phyloP scores from a whole-genome alignment of 2,888 invertebrate genomes.

The Zonitis immaculata region DNA sequence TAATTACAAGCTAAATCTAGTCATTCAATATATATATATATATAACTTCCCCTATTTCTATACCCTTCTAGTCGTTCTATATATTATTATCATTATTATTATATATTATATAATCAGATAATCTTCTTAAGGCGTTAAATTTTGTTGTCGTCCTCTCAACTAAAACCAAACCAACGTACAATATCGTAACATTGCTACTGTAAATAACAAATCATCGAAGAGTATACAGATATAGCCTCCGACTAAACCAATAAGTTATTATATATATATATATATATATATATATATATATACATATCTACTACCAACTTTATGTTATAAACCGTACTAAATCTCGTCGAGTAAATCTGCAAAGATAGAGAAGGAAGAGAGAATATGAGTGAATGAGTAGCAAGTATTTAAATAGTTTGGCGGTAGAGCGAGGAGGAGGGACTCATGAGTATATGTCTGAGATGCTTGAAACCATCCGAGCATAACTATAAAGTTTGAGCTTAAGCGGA shows the following conservation, averaged over 20 bases:
- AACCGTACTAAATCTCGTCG: slow-evolving; percentile 45
- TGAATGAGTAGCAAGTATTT: too few species aligned
- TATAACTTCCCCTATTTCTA: neutral
- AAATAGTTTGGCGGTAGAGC: too few species aligned
- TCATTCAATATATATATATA: slow-evolving; percentile 3
- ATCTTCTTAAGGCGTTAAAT: slow-evolving; percentile 32
- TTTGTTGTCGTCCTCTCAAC: slow-evolving; percentile 23
- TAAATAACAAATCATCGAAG: slow-evolving; percentile 43
- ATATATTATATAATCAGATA: too few species aligned
- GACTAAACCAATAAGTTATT: slow-evolving; percentile 46
- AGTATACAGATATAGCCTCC: slow-evolving; percentile 43
- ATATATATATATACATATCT: slow-evolving; percentile 26
- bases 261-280: too few species aligned
- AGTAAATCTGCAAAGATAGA: slow-evolving; percentile 45
- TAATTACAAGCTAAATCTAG: slow-evolving; percentile 3
- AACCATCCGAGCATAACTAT: slow-evolving; percentile 46
- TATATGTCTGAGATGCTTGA: slow-evolving; percentile 42
- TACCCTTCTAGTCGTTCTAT: slow-evolving; percentile 15
- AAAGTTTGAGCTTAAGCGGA: slow-evolving; percentile 48
- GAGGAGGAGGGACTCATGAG: slow-evolving; percentile 41
- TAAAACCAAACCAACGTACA: slow-evolving; percentile 9
- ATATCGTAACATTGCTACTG: slow-evolving; percentile 11
- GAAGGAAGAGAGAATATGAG: too few species aligned
- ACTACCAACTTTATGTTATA: slow-evolving; percentile 43
- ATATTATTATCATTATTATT: too few species aligned